Evolutionary conservation across 2,113 vertebrate genomes (phyloP).

Genomic region (Cathartes aura): DNA sequence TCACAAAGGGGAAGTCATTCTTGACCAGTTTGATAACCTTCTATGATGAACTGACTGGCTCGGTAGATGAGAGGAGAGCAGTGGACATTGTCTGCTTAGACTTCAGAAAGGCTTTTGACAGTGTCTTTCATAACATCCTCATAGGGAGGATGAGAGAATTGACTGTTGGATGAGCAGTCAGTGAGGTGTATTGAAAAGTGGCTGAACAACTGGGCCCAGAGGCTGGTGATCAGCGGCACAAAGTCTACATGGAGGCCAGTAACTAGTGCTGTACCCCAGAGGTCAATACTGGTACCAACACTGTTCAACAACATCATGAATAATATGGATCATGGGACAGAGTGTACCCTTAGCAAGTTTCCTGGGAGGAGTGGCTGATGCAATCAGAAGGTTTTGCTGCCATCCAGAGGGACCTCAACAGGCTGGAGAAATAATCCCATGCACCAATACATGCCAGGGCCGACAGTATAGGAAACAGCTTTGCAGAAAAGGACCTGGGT

Average conservation of each 20-base stretch:
- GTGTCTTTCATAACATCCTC: background rate
- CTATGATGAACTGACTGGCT: background rate
- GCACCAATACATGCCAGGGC: background rate
- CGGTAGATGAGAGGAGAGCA: background rate
- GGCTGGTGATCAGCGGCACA: background rate
- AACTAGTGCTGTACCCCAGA: background rate
- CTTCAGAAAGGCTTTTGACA: background rate
- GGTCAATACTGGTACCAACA: background rate
- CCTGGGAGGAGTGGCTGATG: background rate
- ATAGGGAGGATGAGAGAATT: background rate
- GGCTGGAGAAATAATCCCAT: background rate
- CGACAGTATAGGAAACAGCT: rapidly evolving
- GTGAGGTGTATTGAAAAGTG: background rate
- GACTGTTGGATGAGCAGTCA: background rate
- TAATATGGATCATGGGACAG: background rate
- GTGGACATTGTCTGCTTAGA: background rate
- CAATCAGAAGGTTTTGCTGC: background rate
- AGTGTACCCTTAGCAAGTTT: background rate
- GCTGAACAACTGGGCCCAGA: background rate
- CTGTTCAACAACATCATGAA: background rate
- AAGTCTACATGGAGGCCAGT: background rate
- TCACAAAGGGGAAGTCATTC: background rate
- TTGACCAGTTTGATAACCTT: background rate
- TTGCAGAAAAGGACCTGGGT: background rate
- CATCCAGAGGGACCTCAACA: background rate